Base-by-base conservation (phyloP, 2,888 invertebrate species). In the Frankliniella fusca region DNA sequence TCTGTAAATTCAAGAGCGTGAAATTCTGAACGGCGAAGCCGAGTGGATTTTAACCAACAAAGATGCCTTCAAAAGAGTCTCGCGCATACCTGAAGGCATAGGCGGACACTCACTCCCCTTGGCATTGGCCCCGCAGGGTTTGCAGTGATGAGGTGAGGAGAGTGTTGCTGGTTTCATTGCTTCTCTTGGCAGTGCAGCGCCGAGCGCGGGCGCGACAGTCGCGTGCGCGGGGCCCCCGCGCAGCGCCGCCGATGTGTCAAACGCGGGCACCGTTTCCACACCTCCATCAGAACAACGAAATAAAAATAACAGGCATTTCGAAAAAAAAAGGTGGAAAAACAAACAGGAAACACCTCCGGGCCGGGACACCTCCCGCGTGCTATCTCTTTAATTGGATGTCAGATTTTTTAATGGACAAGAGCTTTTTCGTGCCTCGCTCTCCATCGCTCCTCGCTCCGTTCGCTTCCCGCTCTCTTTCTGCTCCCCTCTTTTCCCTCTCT, bases 381-480 rank as follows among this genome's bases (percentile, higher is more conserved):
- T 76, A 76, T 76, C 70, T 23, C 70, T 76, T 76, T 76, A 76
- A 76, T 76, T 76, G 70, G 70, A 27, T 76, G 70, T 76, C 70
- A 76, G 70, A 76, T 76, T 76, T 76, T 76, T 76, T 76, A 76
- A 76, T 76, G 70, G 70, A 76, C 70, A 76, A 76, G 70, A 76
- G 70, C 70, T 76, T 76, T 76, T 27, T 27, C 70, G 70, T 76
- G 70, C 23, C n/a, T 38, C 38, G 2, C 38, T 38, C 38, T 38
- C 38, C 38, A 2, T 38, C 38, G 38, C 38, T 38, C 38, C 38
- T 2, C 38, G 38, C 5, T 38, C 38, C 38, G 38, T 38, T n/a
- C n/a, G 20, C n/a, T n/a, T 61, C 61, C 1, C 61, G 10, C 61
- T 61, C 61, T 61, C 61, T 15, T 3, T 61, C 61, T 61, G 18